Conservation (phyloP, 2,888 invertebrate genomes). For the Diarsia rubi region DNA sequence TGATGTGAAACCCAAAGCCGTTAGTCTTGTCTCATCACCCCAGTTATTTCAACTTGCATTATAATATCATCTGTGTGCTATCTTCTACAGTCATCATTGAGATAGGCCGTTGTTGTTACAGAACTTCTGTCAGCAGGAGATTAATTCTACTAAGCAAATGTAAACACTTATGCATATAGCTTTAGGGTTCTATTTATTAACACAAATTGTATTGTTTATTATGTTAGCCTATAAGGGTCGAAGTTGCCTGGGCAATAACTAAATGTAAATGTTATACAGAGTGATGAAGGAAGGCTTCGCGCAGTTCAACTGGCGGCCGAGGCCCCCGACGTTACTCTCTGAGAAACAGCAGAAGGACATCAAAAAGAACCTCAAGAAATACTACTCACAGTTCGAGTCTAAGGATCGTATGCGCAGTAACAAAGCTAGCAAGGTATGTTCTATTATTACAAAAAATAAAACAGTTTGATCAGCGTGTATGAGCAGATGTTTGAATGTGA, state of each 20-base stretch:
- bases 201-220: no score
- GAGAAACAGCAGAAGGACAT: conserved; percentile 98
- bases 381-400: conserved; percentile 98
- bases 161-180: conserved; percentile 4
- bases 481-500: no score
- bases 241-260: no score
- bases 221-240: no score
- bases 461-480: no score
- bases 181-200: no score
- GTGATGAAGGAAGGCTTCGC: conserved; percentile 98
- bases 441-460: neutral
- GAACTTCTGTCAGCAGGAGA: no score
- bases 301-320: conserved; percentile 98
- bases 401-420: conserved; percentile 98
- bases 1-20: no score
- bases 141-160: neutral
- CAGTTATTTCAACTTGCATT: no score
- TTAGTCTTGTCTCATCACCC: neutral
- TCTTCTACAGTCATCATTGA: neutral
- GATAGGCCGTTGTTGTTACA: no score
- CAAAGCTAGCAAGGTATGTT: conserved; percentile 97
- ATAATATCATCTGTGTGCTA: neutral
- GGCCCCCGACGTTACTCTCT: conserved; percentile 96
- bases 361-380: conserved; percentile 99
- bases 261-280: no score